Percentiles rank a stretch among this genome's conserved stretches.
Evolutionary conservation across 2,113 vertebrate species (phyloP).

Genomic region (Geococcyx californianus): DNA sequence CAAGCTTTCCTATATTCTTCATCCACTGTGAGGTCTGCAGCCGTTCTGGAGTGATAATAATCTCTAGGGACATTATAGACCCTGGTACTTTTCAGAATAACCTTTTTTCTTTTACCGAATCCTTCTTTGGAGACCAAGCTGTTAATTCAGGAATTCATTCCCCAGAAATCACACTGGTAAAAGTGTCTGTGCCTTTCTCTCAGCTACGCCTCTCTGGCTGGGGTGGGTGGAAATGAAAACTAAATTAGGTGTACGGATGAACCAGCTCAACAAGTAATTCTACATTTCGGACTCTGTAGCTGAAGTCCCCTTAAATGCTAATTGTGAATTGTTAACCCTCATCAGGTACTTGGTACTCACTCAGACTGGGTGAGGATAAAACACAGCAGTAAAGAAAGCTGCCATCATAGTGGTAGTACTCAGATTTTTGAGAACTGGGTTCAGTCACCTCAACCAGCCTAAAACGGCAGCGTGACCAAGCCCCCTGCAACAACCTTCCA

Average conservation of each 20-base stretch:
- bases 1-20: neutral
- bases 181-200: neutral
- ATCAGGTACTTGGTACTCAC: neutral
- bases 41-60: neutral
- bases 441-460: neutral
- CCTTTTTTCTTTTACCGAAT: neutral
- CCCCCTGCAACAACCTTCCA: neutral
- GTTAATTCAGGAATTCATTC: neutral
- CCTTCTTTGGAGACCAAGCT: neutral
- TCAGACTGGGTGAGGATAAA: neutral
- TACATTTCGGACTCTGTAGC: neutral
- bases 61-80: slow-evolving; percentile 1
- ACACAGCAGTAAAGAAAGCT: neutral
- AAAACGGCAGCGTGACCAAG: neutral
- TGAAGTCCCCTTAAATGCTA: neutral
- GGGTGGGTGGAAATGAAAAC: neutral
- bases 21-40: neutral
- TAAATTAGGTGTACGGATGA: neutral
- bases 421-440: neutral
- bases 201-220: neutral
- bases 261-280: neutral
- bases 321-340: neutral
- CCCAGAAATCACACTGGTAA: neutral
- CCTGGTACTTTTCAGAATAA: neutral
- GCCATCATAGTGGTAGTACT: neutral